Conservation (phyloP, 35 echinoderm and acorn worm species). For the Ophioderma brevispina region DNA sequence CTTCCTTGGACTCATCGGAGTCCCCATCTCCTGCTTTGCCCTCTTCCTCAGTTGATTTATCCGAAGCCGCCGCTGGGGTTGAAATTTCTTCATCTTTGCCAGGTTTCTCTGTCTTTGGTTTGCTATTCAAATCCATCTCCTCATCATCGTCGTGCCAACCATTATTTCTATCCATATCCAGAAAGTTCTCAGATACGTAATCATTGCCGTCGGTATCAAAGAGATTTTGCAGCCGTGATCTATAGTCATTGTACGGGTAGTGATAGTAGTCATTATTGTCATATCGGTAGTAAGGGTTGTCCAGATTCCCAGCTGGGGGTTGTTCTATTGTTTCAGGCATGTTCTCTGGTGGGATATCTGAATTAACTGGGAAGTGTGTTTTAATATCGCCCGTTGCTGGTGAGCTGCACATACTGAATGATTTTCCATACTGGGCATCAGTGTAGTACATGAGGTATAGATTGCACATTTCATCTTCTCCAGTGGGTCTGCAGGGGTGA, state of each 20-base stretch:
- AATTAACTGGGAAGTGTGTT: background rate
- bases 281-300: background rate
- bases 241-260: background rate
- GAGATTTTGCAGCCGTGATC: background rate
- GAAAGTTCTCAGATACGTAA: background rate
- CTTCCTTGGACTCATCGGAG: background rate
- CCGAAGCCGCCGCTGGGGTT: background rate
- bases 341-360: background rate
- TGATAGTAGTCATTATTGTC: background rate
- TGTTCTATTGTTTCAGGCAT: background rate
- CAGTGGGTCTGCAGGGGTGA: conserved; percentile 35
- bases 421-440: conserved; percentile 35
- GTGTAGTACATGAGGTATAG: conserved; percentile 99
- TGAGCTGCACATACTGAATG: conserved; percentile 39
- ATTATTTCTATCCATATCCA: background rate
- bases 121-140: background rate
- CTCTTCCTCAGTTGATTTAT: background rate
- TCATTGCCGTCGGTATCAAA: background rate
- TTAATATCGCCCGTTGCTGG: background rate
- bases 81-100: background rate
- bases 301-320: background rate
- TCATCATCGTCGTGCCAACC: background rate
- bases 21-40: background rate
- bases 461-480: conserved; percentile 97
- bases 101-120: background rate